A percentile compares a stretch with the other conserved stretches of the same genome.
phyloP scores from a whole-genome alignment of 2,888 invertebrate genomes.

The Torymus texanus region DNA sequence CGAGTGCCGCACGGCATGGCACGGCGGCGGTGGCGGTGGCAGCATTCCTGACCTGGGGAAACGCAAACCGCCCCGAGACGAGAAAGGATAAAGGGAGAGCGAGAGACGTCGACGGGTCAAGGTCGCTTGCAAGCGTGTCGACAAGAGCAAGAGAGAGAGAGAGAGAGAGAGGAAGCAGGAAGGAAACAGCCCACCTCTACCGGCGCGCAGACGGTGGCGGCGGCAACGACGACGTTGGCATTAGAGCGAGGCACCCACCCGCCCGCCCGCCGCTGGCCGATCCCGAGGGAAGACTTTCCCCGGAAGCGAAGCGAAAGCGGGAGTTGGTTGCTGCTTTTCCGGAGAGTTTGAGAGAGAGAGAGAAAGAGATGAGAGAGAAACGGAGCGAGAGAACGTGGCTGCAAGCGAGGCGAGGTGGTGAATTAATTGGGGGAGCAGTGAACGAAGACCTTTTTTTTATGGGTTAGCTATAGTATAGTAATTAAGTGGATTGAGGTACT shows the following conservation, averaged over 20 bases:
- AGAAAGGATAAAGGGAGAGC: constrained; percentile 47
- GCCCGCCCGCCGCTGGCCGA: not conserved
- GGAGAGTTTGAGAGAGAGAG: too few species aligned
- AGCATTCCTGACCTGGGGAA: constrained; percentile 50
- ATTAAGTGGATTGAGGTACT: too few species aligned
- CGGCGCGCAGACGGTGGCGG: constrained; percentile 16
- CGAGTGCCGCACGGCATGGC: constrained; percentile 7
- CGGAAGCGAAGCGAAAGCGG: constrained; percentile 22
- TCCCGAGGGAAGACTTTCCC: constrained; percentile 46
- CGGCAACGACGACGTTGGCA: constrained; percentile 12
- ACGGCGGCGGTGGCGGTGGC: constrained; percentile 11
- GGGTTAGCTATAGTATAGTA: too few species aligned
- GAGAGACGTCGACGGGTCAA: constrained; percentile 35
- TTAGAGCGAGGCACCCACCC: constrained; percentile 19
- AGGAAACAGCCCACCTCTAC: constrained; percentile 33
- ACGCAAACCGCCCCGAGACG: constrained; percentile 48
- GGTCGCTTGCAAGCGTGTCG: constrained; percentile 44
- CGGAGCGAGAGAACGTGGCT: too few species aligned
- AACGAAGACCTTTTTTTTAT: too few species aligned
- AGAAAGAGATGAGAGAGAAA: too few species aligned
- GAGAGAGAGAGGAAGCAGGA: constrained; percentile 14
- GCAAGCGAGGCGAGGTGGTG: too few species aligned
- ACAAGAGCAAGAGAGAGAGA: constrained; percentile 2
- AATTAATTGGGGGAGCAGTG: too few species aligned
- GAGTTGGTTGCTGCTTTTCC: not conserved